Base-by-base conservation (phyloP, 2,888 invertebrate genomes). In the Diplazon laetatorius region DNA sequence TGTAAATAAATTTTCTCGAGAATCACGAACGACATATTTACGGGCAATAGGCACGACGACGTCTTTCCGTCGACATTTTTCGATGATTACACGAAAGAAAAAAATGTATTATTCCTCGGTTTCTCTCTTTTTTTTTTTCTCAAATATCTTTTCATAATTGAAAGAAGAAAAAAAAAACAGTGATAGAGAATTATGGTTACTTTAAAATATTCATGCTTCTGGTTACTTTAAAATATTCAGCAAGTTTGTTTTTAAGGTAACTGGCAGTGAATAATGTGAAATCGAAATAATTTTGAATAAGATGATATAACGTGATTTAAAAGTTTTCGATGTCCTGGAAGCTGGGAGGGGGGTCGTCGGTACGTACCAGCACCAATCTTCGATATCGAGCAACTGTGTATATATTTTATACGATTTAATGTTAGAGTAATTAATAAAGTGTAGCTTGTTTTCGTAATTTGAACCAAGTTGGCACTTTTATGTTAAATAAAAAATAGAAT, bases 401-500 rank as follows among this genome's bases (percentile, higher is more conserved):
- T 73, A 77, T 52, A 77, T 77, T 77, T 77, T 77, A 77, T 77
- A 77, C 77, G 68, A 77, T 73, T 57, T 68, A 55, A 55, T 30
- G 30, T 25, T 63, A 69, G 42, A 73, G 62, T 73, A 72, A 68
- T 66, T 20, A 55, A 77, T 60, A 16, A 48, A 60, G 59, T 52
- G 65, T 76, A 71, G 42, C 72, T 73, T 68, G 30, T 68, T 18
- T 50, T 55, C 73, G 73, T 59, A 63, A 12, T 71, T 63, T 55
- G 30, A n/a, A n/a, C n/a, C n/a, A n/a, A n/a, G n/a, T n/a, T n/a
- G n/a, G n/a, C n/a, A n/a, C n/a, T n/a, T n/a, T n/a, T n/a, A n/a
- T n/a, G n/a, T n/a, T n/a, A n/a, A n/a, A n/a, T n/a, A n/a, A n/a
- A n/a, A n/a, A n/a, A n/a, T n/a, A n/a, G n/a, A n/a, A n/a, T n/a